Evolutionary conservation across 37 sponge, comb jelly and placozoan genomes (phyloP).

Genomic region (Agelas oroides): DNA sequence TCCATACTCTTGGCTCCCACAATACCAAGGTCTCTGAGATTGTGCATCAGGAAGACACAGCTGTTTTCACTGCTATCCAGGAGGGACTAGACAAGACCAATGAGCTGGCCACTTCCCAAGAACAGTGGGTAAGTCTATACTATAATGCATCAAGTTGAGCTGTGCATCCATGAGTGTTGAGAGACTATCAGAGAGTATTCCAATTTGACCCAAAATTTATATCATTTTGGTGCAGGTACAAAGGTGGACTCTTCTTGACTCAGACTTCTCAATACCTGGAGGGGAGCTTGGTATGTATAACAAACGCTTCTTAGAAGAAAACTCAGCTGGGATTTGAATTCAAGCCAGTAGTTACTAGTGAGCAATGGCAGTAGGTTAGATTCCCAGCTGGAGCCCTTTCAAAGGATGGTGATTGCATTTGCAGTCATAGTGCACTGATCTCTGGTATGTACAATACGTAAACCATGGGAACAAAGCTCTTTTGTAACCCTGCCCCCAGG

Average conservation of each 20-base stretch:
- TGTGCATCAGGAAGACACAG: conserved; percentile 46
- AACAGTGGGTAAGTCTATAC: conserved; percentile 52
- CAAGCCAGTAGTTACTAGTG: too few species aligned
- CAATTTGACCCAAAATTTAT: background rate
- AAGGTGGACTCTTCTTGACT: conserved; percentile 72
- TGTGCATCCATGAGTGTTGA: background rate
- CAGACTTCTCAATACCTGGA: conserved; percentile 81
- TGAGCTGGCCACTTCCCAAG: conserved; percentile 56
- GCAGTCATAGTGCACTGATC: too few species aligned
- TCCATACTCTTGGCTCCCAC: conserved; percentile 37
- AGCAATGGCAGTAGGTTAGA: too few species aligned
- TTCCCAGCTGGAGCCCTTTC: too few species aligned
- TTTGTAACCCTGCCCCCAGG: too few species aligned
- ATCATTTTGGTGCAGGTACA: conserved; percentile 50
- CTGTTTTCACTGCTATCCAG: conserved; percentile 79
- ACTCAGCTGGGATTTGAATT: too few species aligned
- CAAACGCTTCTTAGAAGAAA: too few species aligned
- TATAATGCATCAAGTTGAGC: too few species aligned
- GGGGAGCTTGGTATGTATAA: conserved; percentile 85
- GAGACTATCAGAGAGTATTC: too few species aligned
- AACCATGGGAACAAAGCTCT: too few species aligned
- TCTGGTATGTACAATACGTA: too few species aligned
- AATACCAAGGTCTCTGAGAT: conserved; percentile 69
- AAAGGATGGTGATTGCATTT: too few species aligned
- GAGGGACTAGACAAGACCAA: conserved; percentile 76